Conservation (phyloP, 2,888 invertebrate species). For the Cephus spinipes region DNA sequence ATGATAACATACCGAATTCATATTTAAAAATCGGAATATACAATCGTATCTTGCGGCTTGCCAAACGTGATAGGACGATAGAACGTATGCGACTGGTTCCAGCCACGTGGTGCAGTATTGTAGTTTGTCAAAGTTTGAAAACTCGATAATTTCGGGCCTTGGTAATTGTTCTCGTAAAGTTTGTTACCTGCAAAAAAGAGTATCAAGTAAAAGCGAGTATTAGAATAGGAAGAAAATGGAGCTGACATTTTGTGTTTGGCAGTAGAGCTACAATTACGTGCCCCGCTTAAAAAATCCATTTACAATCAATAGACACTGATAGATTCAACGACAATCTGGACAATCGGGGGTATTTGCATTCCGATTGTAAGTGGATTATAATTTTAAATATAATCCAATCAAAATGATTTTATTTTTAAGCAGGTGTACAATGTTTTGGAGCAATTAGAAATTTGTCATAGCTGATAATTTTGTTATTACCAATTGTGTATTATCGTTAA, state of each 20-base stretch:
- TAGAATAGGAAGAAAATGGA: background rate
- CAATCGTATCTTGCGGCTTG: slow-evolving; percentile 65
- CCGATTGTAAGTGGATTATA: no score
- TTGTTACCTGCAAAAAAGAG: slow-evolving; percentile 43
- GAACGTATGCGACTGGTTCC: slow-evolving; percentile 77
- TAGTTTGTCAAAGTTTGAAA: slow-evolving; percentile 73
- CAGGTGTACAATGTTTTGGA: background rate
- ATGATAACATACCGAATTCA: background rate
- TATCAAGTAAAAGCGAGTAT: background rate
- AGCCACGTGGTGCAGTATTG: slow-evolving; percentile 87
- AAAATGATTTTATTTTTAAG: no score
- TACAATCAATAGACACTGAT: background rate
- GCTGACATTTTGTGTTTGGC: background rate
- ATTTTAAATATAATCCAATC: no score
- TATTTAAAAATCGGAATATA: slow-evolving; percentile 61
- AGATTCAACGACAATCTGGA: background rate
- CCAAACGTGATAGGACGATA: slow-evolving; percentile 82
- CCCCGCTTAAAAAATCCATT: background rate
- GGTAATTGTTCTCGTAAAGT: slow-evolving; percentile 50
- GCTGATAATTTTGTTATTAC: background rate
- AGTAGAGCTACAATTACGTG: background rate
- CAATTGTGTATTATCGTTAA: background rate
- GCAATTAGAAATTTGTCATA: background rate
- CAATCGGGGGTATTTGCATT: background rate
- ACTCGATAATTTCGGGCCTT: slow-evolving; percentile 59